A percentile compares a stretch with the other conserved stretches of the same genome.
Conservation (phyloP, 92 coral and sea anemone species). For the Bergia sp. region DNA sequence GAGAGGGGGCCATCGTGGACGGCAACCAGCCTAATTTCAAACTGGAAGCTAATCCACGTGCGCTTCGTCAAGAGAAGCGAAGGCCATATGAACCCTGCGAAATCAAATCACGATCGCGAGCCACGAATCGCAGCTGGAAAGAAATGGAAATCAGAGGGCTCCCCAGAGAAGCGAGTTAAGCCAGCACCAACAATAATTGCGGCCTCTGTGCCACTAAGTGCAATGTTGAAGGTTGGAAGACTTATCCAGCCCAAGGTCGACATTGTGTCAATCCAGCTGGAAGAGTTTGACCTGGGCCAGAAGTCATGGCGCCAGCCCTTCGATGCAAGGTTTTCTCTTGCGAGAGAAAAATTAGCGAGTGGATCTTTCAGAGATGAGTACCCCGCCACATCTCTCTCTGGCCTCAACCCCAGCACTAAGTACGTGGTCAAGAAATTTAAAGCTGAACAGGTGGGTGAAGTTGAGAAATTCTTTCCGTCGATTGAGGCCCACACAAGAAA, state of each 20-base stretch:
- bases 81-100: background rate
- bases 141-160: slow-evolving; percentile 11
- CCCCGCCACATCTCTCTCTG: background rate
- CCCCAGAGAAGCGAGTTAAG: slow-evolving; percentile 27
- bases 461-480: slow-evolving; percentile 47
- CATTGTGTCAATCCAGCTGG: slow-evolving; percentile 41
- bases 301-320: slow-evolving; percentile 55
- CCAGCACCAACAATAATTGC: slow-evolving; percentile 44
- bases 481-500: slow-evolving; percentile 61
- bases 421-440: slow-evolving; percentile 61
- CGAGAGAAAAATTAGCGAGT: slow-evolving; percentile 56
- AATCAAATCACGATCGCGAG: background rate
- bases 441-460: slow-evolving; percentile 45
- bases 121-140: background rate
- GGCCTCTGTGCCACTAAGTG: slow-evolving; percentile 62
- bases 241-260: slow-evolving; percentile 59
- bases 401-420: slow-evolving; percentile 22
- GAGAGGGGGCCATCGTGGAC: slow-evolving; percentile 47
- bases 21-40: slow-evolving; percentile 31
- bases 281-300: slow-evolving; percentile 45
- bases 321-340: slow-evolving; percentile 52
- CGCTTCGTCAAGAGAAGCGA: slow-evolving; percentile 16
- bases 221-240: slow-evolving; percentile 53
- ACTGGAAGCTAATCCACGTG: slow-evolving; percentile 45
- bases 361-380: slow-evolving; percentile 66